Evolutionary conservation across 1,140 invertebrate genomes (phyloP).

Genomic region (Sycophila sp.): DNA sequence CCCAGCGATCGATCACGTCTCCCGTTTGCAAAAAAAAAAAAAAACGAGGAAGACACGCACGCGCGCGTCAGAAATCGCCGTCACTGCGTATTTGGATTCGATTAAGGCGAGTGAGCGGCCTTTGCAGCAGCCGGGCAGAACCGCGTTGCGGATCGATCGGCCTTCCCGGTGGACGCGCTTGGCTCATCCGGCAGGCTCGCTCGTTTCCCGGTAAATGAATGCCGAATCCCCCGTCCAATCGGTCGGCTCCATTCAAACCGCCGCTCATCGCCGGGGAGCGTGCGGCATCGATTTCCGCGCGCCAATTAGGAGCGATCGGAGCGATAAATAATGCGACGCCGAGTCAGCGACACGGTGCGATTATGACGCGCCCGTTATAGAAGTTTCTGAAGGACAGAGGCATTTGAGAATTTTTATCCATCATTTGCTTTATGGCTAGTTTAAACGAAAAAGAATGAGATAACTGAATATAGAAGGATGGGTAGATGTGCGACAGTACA

Average conservation of each 20-base stretch:
- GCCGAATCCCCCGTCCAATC: neutral
- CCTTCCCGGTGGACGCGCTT: too few species aligned
- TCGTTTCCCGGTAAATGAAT: neutral
- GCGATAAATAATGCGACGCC: slow-evolving; percentile 1
- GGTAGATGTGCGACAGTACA: too few species aligned
- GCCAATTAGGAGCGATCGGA: slow-evolving; percentile 6
- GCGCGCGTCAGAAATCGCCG: neutral
- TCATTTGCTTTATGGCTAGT: too few species aligned
- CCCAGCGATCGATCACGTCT: too few species aligned
- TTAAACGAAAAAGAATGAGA: too few species aligned
- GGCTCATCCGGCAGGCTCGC: neutral
- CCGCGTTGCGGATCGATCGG: too few species aligned
- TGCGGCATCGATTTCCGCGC: neutral
- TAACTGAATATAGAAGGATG: too few species aligned
- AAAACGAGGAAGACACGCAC: neutral
- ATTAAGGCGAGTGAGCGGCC: neutral
- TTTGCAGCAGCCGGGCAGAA: too few species aligned
- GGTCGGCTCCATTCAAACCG: neutral
- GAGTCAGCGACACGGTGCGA: neutral
- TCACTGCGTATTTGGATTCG: neutral
- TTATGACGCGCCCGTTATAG: too few species aligned
- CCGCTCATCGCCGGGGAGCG: neutral
- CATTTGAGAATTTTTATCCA: too few species aligned
- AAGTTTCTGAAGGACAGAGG: too few species aligned
- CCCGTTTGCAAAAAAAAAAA: too few species aligned